Percentiles rank a stretch among this genome's conserved stretches.
phyloP scores from a whole-genome alignment of 1,140 invertebrate genomes.

The Samia ricini region DNA sequence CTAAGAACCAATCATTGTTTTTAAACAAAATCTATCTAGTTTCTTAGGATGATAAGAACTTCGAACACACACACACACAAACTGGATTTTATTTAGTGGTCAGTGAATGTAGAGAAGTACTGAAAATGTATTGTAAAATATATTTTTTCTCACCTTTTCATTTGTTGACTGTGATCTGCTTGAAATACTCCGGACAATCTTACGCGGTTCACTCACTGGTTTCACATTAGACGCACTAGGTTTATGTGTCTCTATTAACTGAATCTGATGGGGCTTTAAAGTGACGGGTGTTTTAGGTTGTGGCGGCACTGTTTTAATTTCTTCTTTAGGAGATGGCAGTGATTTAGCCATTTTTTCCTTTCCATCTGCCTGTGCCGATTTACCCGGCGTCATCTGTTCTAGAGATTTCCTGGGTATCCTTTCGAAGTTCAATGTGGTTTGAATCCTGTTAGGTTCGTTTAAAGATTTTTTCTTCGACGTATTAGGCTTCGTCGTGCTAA shows the following conservation, averaged over 20 bases:
- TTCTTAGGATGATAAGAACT: no score
- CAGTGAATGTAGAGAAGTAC: no score
- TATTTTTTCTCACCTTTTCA: constrained; percentile 31
- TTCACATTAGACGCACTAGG: constrained; percentile 35
- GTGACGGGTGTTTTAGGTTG: constrained; percentile 43
- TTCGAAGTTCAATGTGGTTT: constrained; percentile 71
- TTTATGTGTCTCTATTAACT: constrained; percentile 50
- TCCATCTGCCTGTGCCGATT: constrained; percentile 29
- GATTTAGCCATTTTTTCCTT: constrained; percentile 40
- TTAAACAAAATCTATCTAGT: no score
- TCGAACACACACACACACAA: no score
- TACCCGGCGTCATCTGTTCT: constrained; percentile 27
- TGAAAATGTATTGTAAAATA: no score
- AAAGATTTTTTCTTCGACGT: constrained; percentile 43
- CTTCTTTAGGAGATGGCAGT: constrained; percentile 44
- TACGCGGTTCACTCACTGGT: constrained; percentile 26
- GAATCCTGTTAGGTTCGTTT: constrained; percentile 59
- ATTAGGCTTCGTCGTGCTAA: constrained; percentile 68
- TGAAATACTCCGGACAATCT: constrained; percentile 20
- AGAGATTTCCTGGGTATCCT: constrained; percentile 50
- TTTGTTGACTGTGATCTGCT: constrained; percentile 22
- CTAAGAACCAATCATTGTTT: no score
- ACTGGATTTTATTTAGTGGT: no score
- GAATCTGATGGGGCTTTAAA: constrained; percentile 25
- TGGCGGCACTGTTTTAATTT: constrained; percentile 29